These are phyloP conservation scores for Colossoma macropomum DNA, from an alignment of 2,113 vertebrate genomes.

Conservation along the genomic window DNA sequence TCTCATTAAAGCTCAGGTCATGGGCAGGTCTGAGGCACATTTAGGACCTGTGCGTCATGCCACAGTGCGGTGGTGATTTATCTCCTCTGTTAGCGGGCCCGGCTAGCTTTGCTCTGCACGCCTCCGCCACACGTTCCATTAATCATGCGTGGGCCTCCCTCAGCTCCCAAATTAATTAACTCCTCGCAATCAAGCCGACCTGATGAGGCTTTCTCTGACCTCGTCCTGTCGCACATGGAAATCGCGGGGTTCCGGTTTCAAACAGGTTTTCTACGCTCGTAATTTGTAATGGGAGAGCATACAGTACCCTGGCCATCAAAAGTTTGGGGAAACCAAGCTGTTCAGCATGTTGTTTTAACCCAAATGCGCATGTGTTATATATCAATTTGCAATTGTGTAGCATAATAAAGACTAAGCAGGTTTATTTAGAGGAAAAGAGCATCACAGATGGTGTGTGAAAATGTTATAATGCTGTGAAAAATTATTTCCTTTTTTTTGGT, in stretches of 20 bases:
- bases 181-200: conserved; percentile 68
- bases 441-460: no score
- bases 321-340: no score
- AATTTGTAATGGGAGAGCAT: not conserved
- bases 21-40: conserved; percentile 39
- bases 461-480: no score
- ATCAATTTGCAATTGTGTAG: no score
- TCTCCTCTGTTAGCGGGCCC: conserved; percentile 62
- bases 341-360: no score
- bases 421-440: no score
- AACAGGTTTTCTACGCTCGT: not conserved
- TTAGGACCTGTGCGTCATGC: conserved; percentile 62
- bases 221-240: not conserved
- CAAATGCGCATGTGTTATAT: no score
- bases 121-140: conserved; percentile 67
- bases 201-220: conserved; percentile 15
- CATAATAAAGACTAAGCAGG: no score
- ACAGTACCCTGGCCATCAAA: not conserved
- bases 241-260: not conserved
- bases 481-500: no score
- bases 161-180: conserved; percentile 74
- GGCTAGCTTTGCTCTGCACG: conserved; percentile 57
- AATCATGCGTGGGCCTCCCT: conserved; percentile 69
- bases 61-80: conserved; percentile 67
- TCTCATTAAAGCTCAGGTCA: not conserved